Evolutionary conservation across 1,140 invertebrate genomes (phyloP), one percentile per base, ranked within the genome.

Genomic region (Pollicipes pollicipes): DNA sequence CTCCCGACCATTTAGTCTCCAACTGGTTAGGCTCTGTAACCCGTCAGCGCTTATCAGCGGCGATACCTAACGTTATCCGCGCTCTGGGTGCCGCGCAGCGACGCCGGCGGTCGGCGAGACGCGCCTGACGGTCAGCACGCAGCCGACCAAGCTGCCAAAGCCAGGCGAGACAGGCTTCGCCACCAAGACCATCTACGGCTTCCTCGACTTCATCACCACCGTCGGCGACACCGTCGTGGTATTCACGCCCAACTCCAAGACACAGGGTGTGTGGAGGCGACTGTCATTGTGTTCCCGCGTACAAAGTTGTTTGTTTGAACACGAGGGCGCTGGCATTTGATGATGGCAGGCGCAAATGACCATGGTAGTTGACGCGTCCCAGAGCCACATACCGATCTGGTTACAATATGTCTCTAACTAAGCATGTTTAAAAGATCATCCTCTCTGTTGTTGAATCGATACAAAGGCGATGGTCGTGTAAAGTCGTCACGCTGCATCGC

Each of bases 221-320:
- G 90, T 93, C 75, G 90, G 89, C 63, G 90, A 91, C 75, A 93
- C 90, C 16, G 88, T 93, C 28, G 92, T 93, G 88, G 86, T 93
- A 10, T 93, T 93, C 79, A 91, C 89, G 3, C 90, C 90, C 0
- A 85, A 90, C 75, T 71, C 31, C 45, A 70, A 27, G 66, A 37
- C 69, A 68, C 63, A 10, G 70, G 73, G 45, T 58, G 6, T 21
- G 45, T 17, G 13, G 17, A 3, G 21, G 45, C 13, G 13, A 21
- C 13, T 21, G 2, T 58, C 2, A 21, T 10, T 35, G 32, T 35
- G 4, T 6, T 4, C 4, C 32, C 16, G 32, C 32, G 16, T 35
- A 35, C 32, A 35, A 35, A 6, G 32, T 4, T 6, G 32, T 16
- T 16, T 6, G 32, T 4, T 16, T 35, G 32, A 35, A 35, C 4